phyloP scores from a whole-genome alignment of 2,113 vertebrate genomes.

The Peromyscus maniculatus region DNA sequence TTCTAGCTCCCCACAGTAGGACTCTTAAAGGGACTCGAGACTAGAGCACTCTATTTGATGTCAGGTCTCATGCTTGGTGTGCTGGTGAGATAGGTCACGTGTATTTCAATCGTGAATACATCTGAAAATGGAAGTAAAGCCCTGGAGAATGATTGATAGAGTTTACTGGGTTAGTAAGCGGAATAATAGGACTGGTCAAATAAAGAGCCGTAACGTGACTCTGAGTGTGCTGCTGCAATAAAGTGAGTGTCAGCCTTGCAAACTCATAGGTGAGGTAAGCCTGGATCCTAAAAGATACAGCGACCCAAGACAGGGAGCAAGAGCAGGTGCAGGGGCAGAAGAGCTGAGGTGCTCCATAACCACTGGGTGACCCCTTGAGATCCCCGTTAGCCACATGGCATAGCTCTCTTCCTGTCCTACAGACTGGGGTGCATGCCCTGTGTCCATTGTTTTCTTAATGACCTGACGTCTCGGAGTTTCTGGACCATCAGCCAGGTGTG shows the following conservation, averaged over 20 bases:
- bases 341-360: background rate
- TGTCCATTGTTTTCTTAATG: background rate
- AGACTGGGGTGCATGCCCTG: background rate
- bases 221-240: too few species aligned
- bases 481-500: background rate
- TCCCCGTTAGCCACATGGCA: background rate
- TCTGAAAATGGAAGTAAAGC: background rate
- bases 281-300: background rate
- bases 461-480: background rate
- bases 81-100: background rate
- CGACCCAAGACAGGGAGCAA: background rate
- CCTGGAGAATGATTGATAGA: too few species aligned
- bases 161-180: background rate
- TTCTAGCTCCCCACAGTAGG: too few species aligned
- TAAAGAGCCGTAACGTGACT: background rate
- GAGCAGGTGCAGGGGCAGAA: background rate
- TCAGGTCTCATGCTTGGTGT: background rate
- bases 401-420: background rate
- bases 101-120: background rate
- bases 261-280: background rate
- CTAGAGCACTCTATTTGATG: background rate
- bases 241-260: background rate
- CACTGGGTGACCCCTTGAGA: too few species aligned
- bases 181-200: background rate
- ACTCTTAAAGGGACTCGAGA: background rate